A percentile compares a stretch with the other conserved stretches of the same genome.
These are phyloP conservation scores for Beris chalybata DNA, from an alignment of 2,888 invertebrate genomes.

Conservation along the genomic window DNA sequence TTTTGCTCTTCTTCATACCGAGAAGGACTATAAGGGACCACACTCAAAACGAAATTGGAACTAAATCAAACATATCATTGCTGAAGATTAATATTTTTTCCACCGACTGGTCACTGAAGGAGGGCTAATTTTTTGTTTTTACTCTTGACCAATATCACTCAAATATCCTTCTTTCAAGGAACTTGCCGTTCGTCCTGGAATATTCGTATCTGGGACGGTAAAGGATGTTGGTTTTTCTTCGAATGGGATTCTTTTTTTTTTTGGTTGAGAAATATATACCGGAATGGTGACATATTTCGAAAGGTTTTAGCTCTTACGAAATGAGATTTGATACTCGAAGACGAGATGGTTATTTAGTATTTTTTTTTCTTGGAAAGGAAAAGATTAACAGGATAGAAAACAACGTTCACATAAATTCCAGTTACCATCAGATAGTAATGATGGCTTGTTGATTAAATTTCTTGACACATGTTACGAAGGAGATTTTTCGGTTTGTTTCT, in stretches of 20 bases:
- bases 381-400: constrained; percentile 9
- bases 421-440: constrained; percentile 14
- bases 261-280: no score
- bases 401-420: constrained; percentile 13
- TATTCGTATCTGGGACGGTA: no score
- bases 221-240: no score
- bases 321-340: constrained; percentile 19
- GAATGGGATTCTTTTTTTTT: no score
- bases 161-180: constrained; percentile 13
- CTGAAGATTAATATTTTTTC: constrained; percentile 26
- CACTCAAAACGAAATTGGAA: constrained; percentile 5
- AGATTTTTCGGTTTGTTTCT: neutral
- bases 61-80: constrained; percentile 28
- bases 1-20: neutral
- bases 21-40: no score
- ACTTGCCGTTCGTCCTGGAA: neutral
- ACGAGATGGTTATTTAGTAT: constrained; percentile 6
- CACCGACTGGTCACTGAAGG: neutral
- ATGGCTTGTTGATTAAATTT: constrained; percentile 26
- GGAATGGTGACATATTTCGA: constrained; percentile 13
- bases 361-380: constrained; percentile 8
- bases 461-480: neutral
- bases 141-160: neutral
- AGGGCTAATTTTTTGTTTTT: constrained; percentile 9
- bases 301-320: constrained; percentile 12